These are phyloP conservation scores for Brachionus angularis DNA, from an alignment of 1,140 invertebrate species.

Conservation along the genomic window DNA sequence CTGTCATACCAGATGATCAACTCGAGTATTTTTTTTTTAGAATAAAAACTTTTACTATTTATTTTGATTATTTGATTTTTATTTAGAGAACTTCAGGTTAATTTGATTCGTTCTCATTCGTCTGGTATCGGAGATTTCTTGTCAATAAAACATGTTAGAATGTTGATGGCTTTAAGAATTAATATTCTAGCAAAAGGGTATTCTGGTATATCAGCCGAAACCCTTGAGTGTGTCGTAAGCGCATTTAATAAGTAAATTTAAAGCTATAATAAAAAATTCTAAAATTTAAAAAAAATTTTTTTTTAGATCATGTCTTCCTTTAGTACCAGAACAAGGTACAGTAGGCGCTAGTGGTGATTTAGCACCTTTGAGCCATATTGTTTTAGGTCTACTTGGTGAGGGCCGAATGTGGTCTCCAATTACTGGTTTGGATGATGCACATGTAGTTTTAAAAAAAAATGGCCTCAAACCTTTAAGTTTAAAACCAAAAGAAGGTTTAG, in stretches of 20 bases:
- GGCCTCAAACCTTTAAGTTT: slow-evolving; percentile 64
- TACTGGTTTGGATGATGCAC: slow-evolving; percentile 69
- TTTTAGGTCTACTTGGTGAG: slow-evolving; percentile 70
- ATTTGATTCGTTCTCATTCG: slow-evolving; percentile 69
- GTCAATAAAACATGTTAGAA: slow-evolving; percentile 64
- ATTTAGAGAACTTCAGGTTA: slow-evolving; percentile 66
- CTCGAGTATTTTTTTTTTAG: slow-evolving; percentile 61
- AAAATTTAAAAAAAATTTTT: slow-evolving; percentile 17
- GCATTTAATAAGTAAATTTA: slow-evolving; percentile 64
- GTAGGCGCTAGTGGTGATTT: slow-evolving; percentile 72
- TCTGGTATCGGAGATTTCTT: slow-evolving; percentile 68
- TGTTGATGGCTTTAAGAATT: slow-evolving; percentile 69
- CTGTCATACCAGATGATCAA: slow-evolving; percentile 63
- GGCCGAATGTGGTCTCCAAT: slow-evolving; percentile 72
- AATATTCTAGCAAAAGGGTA: slow-evolving; percentile 71
- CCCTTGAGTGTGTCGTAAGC: slow-evolving; percentile 65
- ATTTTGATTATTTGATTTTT: slow-evolving; percentile 2
- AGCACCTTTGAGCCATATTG: slow-evolving; percentile 69
- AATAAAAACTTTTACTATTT: not conserved
- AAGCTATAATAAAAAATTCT: not conserved
- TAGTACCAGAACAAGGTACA: slow-evolving; percentile 70
- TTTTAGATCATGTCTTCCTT: slow-evolving; percentile 67
- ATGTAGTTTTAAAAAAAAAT: slow-evolving; percentile 64
- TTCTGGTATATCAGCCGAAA: slow-evolving; percentile 67
- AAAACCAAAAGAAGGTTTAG: slow-evolving; percentile 69